Evolutionary conservation across 1,140 invertebrate genomes (phyloP).

Genomic region (Notospermus geniculatus): DNA sequence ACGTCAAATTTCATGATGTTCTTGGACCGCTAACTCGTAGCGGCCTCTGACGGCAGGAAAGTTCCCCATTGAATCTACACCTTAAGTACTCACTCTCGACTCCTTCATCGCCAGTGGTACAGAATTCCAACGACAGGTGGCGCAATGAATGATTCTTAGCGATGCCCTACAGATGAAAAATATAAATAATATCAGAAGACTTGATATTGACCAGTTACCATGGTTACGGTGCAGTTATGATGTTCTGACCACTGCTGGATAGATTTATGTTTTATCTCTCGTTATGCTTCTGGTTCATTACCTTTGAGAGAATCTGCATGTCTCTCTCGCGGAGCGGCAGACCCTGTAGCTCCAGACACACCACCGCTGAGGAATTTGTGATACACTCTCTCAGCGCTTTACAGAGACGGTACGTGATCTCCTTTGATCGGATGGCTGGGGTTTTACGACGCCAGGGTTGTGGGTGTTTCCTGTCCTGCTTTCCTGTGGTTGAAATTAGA

Average conservation of each 20-base stretch:
- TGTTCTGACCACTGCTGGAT: too few species aligned
- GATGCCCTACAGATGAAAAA: conserved; percentile 43
- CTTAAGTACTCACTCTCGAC: conserved; percentile 43
- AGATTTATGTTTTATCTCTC: too few species aligned
- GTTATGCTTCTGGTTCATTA: too few species aligned
- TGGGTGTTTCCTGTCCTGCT: too few species aligned
- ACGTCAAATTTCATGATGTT: too few species aligned
- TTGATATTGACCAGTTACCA: too few species aligned
- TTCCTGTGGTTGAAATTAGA: too few species aligned
- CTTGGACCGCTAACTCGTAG: too few species aligned
- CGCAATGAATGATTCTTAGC: conserved; percentile 42
- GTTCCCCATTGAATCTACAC: too few species aligned
- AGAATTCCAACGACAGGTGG: conserved; percentile 49
- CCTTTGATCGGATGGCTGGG: conserved; percentile 51
- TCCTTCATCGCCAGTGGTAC: conserved; percentile 47
- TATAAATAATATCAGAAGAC: too few species aligned
- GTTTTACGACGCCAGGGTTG: conserved; percentile 35
- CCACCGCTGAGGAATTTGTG: conserved; percentile 35
- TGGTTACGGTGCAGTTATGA: too few species aligned
- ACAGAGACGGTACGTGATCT: conserved; percentile 51
- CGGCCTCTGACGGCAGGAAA: too few species aligned
- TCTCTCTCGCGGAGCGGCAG: conserved; percentile 49
- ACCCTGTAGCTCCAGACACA: conserved; percentile 49
- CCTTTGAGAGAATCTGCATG: conserved; percentile 44
- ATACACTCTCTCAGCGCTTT: conserved; percentile 52